Evolutionary conservation across 2,888 invertebrate genomes (phyloP).

Genomic region (Octonoba sinensis): DNA sequence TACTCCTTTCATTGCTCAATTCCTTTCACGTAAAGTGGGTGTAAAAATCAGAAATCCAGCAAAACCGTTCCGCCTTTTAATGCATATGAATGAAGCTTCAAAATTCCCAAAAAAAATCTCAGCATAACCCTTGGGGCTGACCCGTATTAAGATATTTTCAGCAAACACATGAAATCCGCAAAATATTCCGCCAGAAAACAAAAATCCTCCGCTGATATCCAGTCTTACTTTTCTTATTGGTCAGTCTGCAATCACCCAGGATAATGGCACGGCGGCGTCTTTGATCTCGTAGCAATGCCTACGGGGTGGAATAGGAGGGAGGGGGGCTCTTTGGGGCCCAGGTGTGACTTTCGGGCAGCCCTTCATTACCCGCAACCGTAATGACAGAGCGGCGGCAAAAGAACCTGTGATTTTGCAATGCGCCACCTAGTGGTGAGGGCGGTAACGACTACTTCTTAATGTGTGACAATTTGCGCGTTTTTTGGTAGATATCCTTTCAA

Average conservation of each 20-base stretch:
- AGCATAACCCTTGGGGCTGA: too few species aligned
- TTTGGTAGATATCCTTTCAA: constrained; percentile 11
- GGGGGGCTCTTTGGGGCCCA: constrained; percentile 25
- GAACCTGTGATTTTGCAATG: constrained; percentile 52
- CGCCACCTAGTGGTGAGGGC: constrained; percentile 64
- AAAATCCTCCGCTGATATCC: too few species aligned
- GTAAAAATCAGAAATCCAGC: too few species aligned
- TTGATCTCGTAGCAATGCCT: constrained; percentile 50
- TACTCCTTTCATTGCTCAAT: too few species aligned
- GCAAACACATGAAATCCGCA: too few species aligned
- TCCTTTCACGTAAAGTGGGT: too few species aligned
- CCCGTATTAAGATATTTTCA: too few species aligned
- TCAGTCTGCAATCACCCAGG: constrained; percentile 38
- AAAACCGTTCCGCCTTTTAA: too few species aligned
- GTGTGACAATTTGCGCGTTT: constrained; percentile 55
- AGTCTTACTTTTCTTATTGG: constrained; percentile 30
- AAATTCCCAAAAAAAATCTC: too few species aligned
- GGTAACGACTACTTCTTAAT: constrained; percentile 63
- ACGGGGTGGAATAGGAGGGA: constrained; percentile 4
- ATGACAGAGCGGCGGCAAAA: constrained; percentile 54
- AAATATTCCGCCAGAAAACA: too few species aligned
- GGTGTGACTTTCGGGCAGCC: constrained; percentile 55
- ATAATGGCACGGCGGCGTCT: constrained; percentile 55
- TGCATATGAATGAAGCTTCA: too few species aligned
- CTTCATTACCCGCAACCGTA: constrained; percentile 61